Evolutionary conservation across 1,140 invertebrate genomes (phyloP).

Genomic region (Drosophila saltans): DNA sequence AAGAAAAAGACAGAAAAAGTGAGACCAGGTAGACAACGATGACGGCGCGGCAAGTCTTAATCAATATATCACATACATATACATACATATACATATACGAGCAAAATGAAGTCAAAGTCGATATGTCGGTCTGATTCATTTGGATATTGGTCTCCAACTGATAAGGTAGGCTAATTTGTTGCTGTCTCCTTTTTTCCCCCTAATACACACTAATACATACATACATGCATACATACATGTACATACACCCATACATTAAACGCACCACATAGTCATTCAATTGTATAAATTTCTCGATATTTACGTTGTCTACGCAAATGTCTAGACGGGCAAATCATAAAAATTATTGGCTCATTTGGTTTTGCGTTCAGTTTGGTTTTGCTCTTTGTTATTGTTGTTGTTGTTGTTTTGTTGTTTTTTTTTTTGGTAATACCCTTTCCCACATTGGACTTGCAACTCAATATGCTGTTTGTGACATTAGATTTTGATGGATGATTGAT

Average conservation of each 20-base stretch:
- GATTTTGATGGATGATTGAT: slow-evolving; percentile 5
- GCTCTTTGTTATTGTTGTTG: background rate
- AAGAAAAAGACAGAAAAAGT: slow-evolving; percentile 22
- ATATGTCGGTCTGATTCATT: slow-evolving; percentile 6
- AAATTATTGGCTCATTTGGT: slow-evolving; percentile 31
- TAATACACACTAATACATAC: background rate
- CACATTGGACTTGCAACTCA: background rate
- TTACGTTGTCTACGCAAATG: slow-evolving; percentile 18
- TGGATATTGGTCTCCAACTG: slow-evolving; percentile 12
- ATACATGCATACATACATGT: background rate
- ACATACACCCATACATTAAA: background rate
- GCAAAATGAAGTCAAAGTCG: background rate
- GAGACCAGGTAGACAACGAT: slow-evolving; percentile 8
- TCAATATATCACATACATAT: background rate
- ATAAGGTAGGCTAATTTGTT: slow-evolving; percentile 11
- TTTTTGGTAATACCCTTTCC: slow-evolving; percentile 10
- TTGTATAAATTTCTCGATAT: slow-evolving; percentile 14
- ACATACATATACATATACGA: background rate
- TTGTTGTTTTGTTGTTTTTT: background rate
- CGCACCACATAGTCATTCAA: background rate
- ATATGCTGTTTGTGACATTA: background rate
- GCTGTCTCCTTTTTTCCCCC: background rate
- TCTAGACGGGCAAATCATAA: slow-evolving; percentile 27
- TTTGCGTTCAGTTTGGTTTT: slow-evolving; percentile 4
- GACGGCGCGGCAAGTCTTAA: slow-evolving; percentile 3